Evolutionary conservation across 2,888 invertebrate species (phyloP).

Genomic region (Nomada goodeniana): DNA sequence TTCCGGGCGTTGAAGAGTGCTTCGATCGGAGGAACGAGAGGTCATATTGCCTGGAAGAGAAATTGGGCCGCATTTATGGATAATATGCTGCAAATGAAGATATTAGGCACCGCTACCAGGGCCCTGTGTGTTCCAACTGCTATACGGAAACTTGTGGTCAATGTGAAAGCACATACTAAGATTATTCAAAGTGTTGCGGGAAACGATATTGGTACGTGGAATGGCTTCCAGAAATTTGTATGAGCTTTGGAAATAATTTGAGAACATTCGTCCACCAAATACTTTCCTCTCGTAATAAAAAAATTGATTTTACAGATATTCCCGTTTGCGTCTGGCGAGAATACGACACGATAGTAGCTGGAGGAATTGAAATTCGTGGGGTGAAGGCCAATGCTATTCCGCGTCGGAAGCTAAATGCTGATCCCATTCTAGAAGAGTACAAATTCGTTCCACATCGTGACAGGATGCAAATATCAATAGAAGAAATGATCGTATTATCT

Average conservation of each 20-base stretch:
- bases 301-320: constrained; percentile 75
- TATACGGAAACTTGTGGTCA: constrained; percentile 86
- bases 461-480: constrained; percentile 68
- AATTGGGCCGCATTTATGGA: constrained; percentile 90
- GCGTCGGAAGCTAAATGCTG: constrained; percentile 84
- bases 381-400: constrained; percentile 86
- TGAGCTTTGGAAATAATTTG: neutral
- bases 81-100: constrained; percentile 88
- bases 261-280: no score
- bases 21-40: constrained; percentile 83
- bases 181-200: constrained; percentile 68
- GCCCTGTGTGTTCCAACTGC: constrained; percentile 87
- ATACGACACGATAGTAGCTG: constrained; percentile 84
- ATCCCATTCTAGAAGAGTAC: constrained; percentile 86
- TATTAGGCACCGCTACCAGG: constrained; percentile 84
- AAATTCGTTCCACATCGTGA: constrained; percentile 85
- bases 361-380: constrained; percentile 87
- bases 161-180: constrained; percentile 84
- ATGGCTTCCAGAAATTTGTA: neutral
- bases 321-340: constrained; percentile 82
- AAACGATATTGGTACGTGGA: constrained; percentile 75
- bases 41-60: constrained; percentile 85
- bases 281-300: neutral
- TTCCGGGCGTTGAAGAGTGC: constrained; percentile 85
- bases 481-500: constrained; percentile 78